Base-by-base conservation (phyloP, 2,113 vertebrate genomes). In the Otis tarda region DNA sequence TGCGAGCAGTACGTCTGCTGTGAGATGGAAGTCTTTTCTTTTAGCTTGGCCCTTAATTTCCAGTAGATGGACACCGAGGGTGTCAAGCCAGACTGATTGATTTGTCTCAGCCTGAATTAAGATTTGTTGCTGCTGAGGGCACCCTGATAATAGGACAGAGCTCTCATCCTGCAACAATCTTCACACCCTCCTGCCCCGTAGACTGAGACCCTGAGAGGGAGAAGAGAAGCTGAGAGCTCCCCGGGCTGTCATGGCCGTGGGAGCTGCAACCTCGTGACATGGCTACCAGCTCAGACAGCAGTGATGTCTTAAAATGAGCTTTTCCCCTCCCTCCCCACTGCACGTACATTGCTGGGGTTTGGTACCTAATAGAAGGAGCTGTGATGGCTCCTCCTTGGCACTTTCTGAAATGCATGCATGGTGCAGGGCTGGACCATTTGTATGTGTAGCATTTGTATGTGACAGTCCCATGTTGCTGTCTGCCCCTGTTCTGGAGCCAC, bases 221-320 rank as follows among this genome's bases (percentile, higher is more conserved):
- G 60, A 56, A 83, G 57, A 79, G 60, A 88, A 93, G 49, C 20
- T 41, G 18, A 45, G 55, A 75, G 22, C 33, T 61, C 57, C 14
- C 4, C 27, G 30, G 27, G 22, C 50, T 61, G 35, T 41, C 0
- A 0, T 4, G 7, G 22, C 0, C 0, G 21, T 65, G 30, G 23
- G 25, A 70, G 12, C 15, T 3, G 0, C 43, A 52, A 49, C 9
- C 8, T 22, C 23, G 39, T 1, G 10, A 50, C 2, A 2, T 0
- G 6, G 30, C 63, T 65, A 30, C 19, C 28, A 55, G 28, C 13
- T 61, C 47, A 75, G 61, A 24, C 47, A 49, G 22, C 6, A 74
- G 22, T 8, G 30, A 33, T 20, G 52, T 7, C 31, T 77, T 33
- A 81, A 73, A 87, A 84, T 19, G 33, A 84, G 21, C 8, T 84